Percentiles rank a stretch among this genome's conserved stretches.
Evolutionary conservation across 2,113 vertebrate species (phyloP).

Genomic region (Ammodytes marinus): DNA sequence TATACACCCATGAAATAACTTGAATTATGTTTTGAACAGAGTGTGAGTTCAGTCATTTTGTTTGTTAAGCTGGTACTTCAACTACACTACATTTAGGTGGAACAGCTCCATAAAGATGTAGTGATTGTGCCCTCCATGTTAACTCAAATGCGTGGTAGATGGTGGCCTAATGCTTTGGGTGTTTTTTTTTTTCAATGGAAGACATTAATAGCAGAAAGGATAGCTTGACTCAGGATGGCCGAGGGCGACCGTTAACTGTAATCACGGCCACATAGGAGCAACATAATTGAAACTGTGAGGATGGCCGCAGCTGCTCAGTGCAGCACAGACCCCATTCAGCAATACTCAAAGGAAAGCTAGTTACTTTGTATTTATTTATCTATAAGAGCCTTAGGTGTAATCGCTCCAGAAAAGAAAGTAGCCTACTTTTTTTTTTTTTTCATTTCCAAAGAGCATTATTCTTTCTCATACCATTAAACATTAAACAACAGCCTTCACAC

Average conservation of each 20-base stretch:
- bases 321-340: slow-evolving; percentile 18
- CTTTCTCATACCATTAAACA: slow-evolving; percentile 25
- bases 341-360: slow-evolving; percentile 27
- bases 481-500: slow-evolving; percentile 30
- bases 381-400: slow-evolving; percentile 19
- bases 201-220: slow-evolving; percentile 29
- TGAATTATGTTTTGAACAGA: neutral
- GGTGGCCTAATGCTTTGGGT: slow-evolving; percentile 6
- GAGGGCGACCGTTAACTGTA: slow-evolving; percentile 46
- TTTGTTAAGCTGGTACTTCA: neutral
- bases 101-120: neutral
- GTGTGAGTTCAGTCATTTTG: neutral
- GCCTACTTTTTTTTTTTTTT: neutral
- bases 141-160: neutral
- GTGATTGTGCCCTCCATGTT: slow-evolving; percentile 4
- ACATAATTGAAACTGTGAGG: slow-evolving; percentile 52
- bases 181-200: slow-evolving; percentile 16
- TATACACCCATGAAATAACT: neutral
- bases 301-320: slow-evolving; percentile 44
- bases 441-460: slow-evolving; percentile 11
- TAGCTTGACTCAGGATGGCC: slow-evolving; percentile 42
- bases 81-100: neutral
- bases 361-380: slow-evolving; percentile 36
- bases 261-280: slow-evolving; percentile 39
- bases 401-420: slow-evolving; percentile 8